phyloP scores from a whole-genome alignment of 2,797 vertebrate genomes.

The Eulemur mongoz region DNA sequence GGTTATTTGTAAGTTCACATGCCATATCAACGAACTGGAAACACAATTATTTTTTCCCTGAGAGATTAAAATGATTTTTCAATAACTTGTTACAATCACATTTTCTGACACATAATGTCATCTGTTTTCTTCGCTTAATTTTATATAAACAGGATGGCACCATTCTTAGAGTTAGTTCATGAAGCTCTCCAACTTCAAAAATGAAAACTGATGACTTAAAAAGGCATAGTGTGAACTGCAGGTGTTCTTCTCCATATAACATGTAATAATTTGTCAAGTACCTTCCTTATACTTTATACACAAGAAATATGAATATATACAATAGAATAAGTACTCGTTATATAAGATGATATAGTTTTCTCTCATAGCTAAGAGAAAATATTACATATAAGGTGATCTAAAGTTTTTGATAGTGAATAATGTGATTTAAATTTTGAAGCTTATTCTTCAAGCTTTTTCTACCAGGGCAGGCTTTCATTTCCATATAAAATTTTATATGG shows the following conservation, averaged over 20 bases:
- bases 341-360: no score
- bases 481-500: not conserved
- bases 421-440: not conserved
- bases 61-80: not conserved
- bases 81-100: not conserved
- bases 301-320: not conserved
- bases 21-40: not conserved
- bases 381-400: not conserved
- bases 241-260: not conserved
- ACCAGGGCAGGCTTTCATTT: not conserved
- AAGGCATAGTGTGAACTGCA: not conserved
- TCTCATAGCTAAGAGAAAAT: not conserved
- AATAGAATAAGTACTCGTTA: not conserved
- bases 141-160: not conserved
- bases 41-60: not conserved
- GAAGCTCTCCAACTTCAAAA: not conserved
- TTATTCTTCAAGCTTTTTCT: not conserved
- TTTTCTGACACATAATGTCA: not conserved
- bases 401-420: not conserved
- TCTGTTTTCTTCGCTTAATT: not conserved
- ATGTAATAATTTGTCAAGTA: not conserved
- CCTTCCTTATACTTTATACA: not conserved
- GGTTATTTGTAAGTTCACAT: not conserved
- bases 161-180: not conserved
- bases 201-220: not conserved